Conservation (phyloP, 2,888 invertebrate genomes). For the Rosalia funebris region DNA sequence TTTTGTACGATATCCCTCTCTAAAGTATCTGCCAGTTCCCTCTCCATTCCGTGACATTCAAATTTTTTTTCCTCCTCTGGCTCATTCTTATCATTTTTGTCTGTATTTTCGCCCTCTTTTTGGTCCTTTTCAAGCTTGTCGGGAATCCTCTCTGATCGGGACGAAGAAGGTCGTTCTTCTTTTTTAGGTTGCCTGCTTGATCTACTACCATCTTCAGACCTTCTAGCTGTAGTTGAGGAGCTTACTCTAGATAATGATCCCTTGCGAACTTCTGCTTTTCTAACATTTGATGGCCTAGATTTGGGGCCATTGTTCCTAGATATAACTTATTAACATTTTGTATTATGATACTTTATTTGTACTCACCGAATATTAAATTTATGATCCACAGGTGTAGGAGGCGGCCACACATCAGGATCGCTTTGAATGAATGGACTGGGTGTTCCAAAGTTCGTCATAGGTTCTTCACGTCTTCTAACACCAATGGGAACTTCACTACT, state of each 20-base stretch:
- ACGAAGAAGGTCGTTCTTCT: slow-evolving; percentile 61
- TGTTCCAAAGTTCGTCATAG: slow-evolving; percentile 75
- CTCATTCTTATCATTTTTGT: slow-evolving; percentile 65
- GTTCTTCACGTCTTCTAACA: slow-evolving; percentile 65
- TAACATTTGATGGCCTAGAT: slow-evolving; percentile 50
- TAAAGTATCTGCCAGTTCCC: slow-evolving; percentile 88
- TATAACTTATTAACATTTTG: slow-evolving; percentile 7
- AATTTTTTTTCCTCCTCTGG: slow-evolving; percentile 84
- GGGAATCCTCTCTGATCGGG: slow-evolving; percentile 58
- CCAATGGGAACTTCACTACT: slow-evolving; percentile 66
- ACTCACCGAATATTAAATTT: slow-evolving; percentile 65
- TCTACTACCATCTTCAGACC: slow-evolving; percentile 50
- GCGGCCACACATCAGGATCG: slow-evolving; percentile 90
- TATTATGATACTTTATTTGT: background rate
- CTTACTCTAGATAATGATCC: slow-evolving; percentile 59
- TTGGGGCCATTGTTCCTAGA: slow-evolving; percentile 54
- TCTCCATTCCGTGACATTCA: slow-evolving; percentile 84
- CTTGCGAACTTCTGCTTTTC: slow-evolving; percentile 58
- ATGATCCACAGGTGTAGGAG: slow-evolving; percentile 82
- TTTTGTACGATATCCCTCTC: slow-evolving; percentile 97
- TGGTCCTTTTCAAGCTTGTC: slow-evolving; percentile 64
- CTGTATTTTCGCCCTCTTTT: slow-evolving; percentile 74
- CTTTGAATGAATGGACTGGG: slow-evolving; percentile 69
- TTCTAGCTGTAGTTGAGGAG: slow-evolving; percentile 56
- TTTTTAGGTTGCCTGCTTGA: slow-evolving; percentile 55